phyloP scores from a whole-genome alignment of 2,888 invertebrate genomes.

The Plebejus argus region DNA sequence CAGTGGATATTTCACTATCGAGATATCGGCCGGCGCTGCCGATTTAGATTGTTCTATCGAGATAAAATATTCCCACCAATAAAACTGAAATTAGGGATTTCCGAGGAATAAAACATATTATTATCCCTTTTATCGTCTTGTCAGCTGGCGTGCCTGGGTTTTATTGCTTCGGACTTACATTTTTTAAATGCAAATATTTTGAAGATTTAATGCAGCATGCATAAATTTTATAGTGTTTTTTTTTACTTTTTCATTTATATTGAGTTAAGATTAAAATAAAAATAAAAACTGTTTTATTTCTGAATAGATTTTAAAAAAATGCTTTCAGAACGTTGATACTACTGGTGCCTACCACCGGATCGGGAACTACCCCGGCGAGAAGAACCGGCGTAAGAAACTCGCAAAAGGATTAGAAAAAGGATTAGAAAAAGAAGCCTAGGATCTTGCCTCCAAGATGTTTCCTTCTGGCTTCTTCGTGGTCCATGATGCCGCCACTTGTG shows the following conservation, averaged over 20 bases:
- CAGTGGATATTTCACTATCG: conserved; percentile 2
- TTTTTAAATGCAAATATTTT: neutral
- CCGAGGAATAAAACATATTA: neutral
- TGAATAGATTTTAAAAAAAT: no score
- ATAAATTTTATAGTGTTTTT: no score
- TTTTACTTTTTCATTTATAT: conserved; percentile 71
- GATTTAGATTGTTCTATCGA: neutral
- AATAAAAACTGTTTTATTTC: no score
- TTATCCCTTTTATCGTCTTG: neutral
- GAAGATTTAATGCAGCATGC: no score
- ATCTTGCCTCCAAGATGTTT: conserved; percentile 99
- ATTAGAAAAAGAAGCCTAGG: conserved; percentile 99
- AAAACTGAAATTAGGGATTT: conserved; percentile 1
- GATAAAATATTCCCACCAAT: conserved; percentile 1
- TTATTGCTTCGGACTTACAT: neutral
- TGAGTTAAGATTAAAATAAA: conserved; percentile 77
- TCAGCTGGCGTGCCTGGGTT: neutral
- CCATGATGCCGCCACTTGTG: conserved; percentile 99
- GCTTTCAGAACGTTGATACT: no score
- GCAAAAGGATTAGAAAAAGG: no score
- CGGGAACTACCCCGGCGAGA: no score
- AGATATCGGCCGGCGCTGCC: neutral
- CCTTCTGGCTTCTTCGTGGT: conserved; percentile 99
- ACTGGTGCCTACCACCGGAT: no score
- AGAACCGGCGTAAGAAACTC: no score